Conservation (phyloP, 1,140 invertebrate genomes). For the Antheraea mylitta region DNA sequence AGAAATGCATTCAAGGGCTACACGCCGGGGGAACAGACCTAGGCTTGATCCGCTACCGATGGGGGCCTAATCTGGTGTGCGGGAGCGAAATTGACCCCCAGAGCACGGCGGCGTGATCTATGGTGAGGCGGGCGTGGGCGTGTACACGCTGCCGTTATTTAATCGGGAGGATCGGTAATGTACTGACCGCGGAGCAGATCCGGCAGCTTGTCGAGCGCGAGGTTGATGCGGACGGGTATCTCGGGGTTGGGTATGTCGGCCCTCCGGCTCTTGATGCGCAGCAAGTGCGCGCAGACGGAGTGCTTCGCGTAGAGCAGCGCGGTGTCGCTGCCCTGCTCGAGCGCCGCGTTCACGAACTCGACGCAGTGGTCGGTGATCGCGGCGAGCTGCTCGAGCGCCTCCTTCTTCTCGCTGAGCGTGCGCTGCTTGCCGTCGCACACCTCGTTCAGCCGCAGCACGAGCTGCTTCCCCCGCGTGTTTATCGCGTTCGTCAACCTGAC, state of each 20-base stretch:
- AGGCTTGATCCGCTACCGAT: no score
- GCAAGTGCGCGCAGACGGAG: constrained; percentile 85
- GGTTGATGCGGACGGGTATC: constrained; percentile 88
- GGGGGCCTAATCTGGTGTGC: no score
- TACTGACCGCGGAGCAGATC: constrained; percentile 86
- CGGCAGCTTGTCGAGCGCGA: constrained; percentile 87
- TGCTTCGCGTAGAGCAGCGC: constrained; percentile 92
- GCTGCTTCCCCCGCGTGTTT: constrained; percentile 88
- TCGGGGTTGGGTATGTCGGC: constrained; percentile 92
- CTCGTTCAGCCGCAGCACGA: constrained; percentile 88
- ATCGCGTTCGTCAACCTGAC: constrained; percentile 89
- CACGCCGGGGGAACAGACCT: no score
- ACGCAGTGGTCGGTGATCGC: constrained; percentile 93
- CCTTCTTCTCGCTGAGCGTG: constrained; percentile 90
- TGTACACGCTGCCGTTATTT: no score
- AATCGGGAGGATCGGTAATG: no score
- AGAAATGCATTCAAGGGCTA: no score
- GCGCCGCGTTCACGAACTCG: constrained; percentile 87
- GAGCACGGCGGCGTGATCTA: no score
- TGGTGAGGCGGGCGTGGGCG: no score
- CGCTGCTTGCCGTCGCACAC: constrained; percentile 91
- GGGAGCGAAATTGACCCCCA: no score
- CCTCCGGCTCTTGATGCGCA: constrained; percentile 87
- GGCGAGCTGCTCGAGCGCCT: constrained; percentile 87
- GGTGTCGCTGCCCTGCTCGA: constrained; percentile 89